Evolutionary conservation across 2,888 invertebrate species (phyloP), one percentile per base, ranked within the genome.

Genomic region (Cancer borealis): DNA sequence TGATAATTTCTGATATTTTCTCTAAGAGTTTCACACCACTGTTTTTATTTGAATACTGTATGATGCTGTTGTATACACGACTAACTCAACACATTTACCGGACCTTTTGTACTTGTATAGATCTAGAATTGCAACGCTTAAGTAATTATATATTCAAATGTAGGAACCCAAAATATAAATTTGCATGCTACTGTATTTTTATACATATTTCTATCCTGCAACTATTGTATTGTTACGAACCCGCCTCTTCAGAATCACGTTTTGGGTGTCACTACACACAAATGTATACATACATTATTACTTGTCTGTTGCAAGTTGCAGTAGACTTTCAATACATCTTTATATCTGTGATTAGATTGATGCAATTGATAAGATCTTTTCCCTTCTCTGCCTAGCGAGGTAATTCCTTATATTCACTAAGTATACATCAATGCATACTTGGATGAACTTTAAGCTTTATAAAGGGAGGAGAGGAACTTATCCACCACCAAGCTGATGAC

Each of bases 41-140:
- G 73, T 3, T 73, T 26, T 73, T 73, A 73, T 73, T 73, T 73
- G 73, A 73, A 73, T 26, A 6, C n/a, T 73, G 73, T 73, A 73
- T 73, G 26, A 73, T 26, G 26, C 26, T 73, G 6, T 73, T 26
- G 39, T 73, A 73, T 73, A 73, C 26, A 26, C n/a, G 26, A 73
- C 73, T 8, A 26, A 26, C 26, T 26, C 73, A 26, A 5, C 73
- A 73, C 73, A 6, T 73, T 26, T 73, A n/a, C 73, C 73, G 26
- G n/a, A 73, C 8, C 73, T 73, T 73, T 73, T 73, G 73, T 73
- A 73, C 73, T 73, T 73, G 26, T 73, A 73, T 73, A 73, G n/a
- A 26, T 73, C n/a, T 73, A 26, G 21, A 26, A 73, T 73, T 73
- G n/a, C 73, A 73, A 73, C 26, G 73, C n/a, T 26, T n/a, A 73